phyloP scores from a whole-genome alignment of 2,797 vertebrate species.

The Pseudochromis fuscus region DNA sequence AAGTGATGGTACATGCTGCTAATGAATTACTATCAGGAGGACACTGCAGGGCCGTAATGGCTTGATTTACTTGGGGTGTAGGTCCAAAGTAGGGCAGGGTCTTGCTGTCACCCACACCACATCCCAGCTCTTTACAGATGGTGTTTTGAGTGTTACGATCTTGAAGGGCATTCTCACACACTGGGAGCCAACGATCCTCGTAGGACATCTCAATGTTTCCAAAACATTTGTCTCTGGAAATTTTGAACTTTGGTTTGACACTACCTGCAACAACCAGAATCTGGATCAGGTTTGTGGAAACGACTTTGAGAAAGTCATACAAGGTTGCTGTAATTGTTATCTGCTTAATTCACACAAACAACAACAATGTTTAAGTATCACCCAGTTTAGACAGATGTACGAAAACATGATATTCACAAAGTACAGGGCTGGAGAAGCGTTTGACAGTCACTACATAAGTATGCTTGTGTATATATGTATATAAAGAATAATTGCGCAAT shows the following conservation, averaged over 20 bases:
- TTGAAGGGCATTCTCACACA: neutral
- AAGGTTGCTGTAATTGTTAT: neutral
- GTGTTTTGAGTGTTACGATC: fast-evolving
- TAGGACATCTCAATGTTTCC: conserved; percentile 62
- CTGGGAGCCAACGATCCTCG: neutral
- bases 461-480: too few species aligned
- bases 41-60: neutral
- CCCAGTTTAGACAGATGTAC: too few species aligned
- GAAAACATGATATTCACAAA: too few species aligned
- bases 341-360: neutral
- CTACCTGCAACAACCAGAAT: conserved; percentile 63
- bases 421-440: too few species aligned
- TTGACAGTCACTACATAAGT: too few species aligned
- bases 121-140: conserved; percentile 61
- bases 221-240: conserved; percentile 56
- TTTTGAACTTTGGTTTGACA: neutral
- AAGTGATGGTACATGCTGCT: fast-evolving
- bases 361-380: too few species aligned
- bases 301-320: too few species aligned
- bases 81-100: neutral
- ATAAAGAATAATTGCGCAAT: too few species aligned
- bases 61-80: fast-evolving
- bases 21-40: fast-evolving
- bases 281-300: too few species aligned
- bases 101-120: neutral